A percentile compares a stretch with the other conserved stretches of the same genome.
Evolutionary conservation across 92 coral and sea anemone genomes (phyloP).

Genomic region (Phenganax subtilis): DNA sequence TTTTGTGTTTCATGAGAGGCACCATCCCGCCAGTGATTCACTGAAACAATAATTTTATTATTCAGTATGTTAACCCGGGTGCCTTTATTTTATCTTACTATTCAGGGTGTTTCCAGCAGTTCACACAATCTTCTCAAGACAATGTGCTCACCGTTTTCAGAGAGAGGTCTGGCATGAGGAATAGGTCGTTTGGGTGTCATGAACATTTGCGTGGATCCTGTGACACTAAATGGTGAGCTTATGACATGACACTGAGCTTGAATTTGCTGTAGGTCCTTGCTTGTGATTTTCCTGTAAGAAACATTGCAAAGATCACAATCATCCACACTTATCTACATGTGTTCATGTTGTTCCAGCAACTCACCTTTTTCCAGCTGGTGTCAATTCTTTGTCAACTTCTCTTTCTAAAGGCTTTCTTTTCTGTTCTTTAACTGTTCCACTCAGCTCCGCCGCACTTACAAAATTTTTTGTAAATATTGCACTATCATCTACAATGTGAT

Average conservation of each 20-base stretch:
- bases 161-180: slow-evolving; percentile 64
- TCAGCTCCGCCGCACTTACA: slow-evolving; percentile 6
- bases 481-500: slow-evolving; percentile 20
- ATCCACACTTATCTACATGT: no score
- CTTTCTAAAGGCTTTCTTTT: slow-evolving; percentile 35
- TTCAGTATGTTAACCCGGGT: no score
- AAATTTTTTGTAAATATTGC: slow-evolving; percentile 26
- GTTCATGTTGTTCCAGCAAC: background rate
- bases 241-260: slow-evolving; percentile 49
- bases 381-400: slow-evolving; percentile 32
- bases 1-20: slow-evolving; percentile 75
- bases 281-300: slow-evolving; percentile 37
- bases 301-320: background rate
- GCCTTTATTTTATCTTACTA: background rate
- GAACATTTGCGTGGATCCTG: slow-evolving; percentile 94
- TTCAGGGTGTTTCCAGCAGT: background rate
- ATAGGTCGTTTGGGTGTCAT: slow-evolving; percentile 82
- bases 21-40: slow-evolving; percentile 52
- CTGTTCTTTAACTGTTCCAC: slow-evolving; percentile 11
- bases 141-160: slow-evolving; percentile 67
- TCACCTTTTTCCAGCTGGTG: slow-evolving; percentile 35
- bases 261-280: slow-evolving; percentile 14
- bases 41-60: slow-evolving; percentile 31
- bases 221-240: slow-evolving; percentile 76
- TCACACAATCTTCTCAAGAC: background rate